Evolutionary conservation across 2,888 invertebrate genomes (phyloP).

Genomic region (Pheosia tremula): DNA sequence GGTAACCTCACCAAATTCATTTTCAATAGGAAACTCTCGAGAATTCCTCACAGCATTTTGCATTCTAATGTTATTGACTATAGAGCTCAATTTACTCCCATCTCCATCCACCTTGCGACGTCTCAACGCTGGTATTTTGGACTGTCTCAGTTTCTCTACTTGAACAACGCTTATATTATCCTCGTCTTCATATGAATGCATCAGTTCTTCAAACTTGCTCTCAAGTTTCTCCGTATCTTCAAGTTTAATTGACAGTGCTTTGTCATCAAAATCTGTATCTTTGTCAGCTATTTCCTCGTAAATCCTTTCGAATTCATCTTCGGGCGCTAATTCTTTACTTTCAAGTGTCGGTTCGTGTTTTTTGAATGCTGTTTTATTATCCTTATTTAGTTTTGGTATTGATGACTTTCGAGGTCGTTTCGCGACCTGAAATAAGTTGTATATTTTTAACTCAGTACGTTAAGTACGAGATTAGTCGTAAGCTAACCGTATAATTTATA

Average conservation of each 20-base stretch:
- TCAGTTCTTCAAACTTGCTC: conserved; percentile 70
- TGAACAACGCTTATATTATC: conserved; percentile 23
- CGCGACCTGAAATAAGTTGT: conserved; percentile 29
- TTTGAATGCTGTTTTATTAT: conserved; percentile 29
- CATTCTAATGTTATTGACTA: not conserved
- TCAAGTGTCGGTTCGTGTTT: conserved; percentile 20
- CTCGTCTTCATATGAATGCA: conserved; percentile 69
- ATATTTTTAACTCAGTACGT: too few species aligned
- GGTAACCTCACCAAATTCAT: conserved; percentile 1
- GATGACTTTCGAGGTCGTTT: conserved; percentile 40
- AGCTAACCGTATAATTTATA: too few species aligned
- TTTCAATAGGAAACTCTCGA: conserved; percentile 1
- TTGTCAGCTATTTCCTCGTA: conserved; percentile 63
- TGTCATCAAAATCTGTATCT: conserved; percentile 28
- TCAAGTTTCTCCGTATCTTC: conserved; percentile 65
- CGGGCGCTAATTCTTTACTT: conserved; percentile 27
- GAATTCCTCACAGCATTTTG: conserved; percentile 6
- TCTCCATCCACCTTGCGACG: conserved; percentile 50
- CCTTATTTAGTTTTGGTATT: conserved; percentile 38
- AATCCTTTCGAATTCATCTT: conserved; percentile 74
- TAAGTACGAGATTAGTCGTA: too few species aligned
- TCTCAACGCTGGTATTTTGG: conserved; percentile 65
- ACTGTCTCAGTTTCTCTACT: conserved; percentile 47
- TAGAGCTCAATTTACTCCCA: not conserved
- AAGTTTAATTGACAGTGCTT: conserved; percentile 47